A percentile compares a stretch with the other conserved stretches of the same genome.
Evolutionary conservation across 2,113 vertebrate genomes (phyloP).

Genomic region (Lethenteron reissneri): DNA sequence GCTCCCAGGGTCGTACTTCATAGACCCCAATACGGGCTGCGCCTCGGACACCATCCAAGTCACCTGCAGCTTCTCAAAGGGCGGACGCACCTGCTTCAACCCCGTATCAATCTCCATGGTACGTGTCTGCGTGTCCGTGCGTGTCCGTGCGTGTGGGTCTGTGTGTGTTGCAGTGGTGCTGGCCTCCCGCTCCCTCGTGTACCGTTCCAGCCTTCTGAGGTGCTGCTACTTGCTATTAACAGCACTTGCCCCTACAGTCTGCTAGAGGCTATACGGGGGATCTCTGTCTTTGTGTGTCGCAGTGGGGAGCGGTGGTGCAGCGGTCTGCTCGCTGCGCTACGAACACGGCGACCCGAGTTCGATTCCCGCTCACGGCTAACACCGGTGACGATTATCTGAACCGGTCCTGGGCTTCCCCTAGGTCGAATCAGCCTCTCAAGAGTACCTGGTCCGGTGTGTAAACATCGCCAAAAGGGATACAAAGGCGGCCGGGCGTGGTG

Average conservation of each 20-base stretch:
- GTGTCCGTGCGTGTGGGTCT: background rate
- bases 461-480: too few species aligned
- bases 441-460: too few species aligned
- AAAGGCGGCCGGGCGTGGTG: too few species aligned
- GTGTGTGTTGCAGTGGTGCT: background rate
- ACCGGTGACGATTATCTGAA: too few species aligned
- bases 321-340: too few species aligned
- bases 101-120: conserved; percentile 73
- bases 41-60: conserved; percentile 66
- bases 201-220: background rate
- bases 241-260: background rate
- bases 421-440: too few species aligned
- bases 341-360: too few species aligned
- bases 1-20: conserved; percentile 62
- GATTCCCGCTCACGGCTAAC: too few species aligned
- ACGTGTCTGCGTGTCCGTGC: background rate
- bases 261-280: too few species aligned
- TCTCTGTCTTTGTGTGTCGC: too few species aligned
- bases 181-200: background rate
- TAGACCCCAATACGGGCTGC: conserved; percentile 86
- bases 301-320: too few species aligned
- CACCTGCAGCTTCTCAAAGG: conserved; percentile 62
- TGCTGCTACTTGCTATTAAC: background rate
- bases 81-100: conserved; percentile 77
- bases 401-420: too few species aligned